A percentile compares a stretch with the other conserved stretches of the same genome.
Evolutionary conservation across 2,888 invertebrate species (phyloP).

Genomic region (Mythimna lalbum): DNA sequence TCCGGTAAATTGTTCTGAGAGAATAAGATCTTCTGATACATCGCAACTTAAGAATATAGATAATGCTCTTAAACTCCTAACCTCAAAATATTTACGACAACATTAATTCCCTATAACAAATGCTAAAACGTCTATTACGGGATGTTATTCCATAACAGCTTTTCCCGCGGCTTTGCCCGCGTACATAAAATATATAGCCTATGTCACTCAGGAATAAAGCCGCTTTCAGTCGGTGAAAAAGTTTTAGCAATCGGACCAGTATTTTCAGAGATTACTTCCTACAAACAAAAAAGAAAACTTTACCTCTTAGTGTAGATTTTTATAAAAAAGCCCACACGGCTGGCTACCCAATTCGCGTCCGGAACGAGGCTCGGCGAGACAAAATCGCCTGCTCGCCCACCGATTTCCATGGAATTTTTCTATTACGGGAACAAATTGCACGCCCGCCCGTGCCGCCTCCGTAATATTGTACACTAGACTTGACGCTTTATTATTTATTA

Average conservation of each 20-base stretch:
- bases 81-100: neutral
- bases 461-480: conserved; percentile 69
- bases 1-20: too few relatives aligned
- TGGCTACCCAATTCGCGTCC: conserved; percentile 24
- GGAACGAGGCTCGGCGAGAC: conserved; percentile 54
- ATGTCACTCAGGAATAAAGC: too few relatives aligned
- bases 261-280: too few relatives aligned
- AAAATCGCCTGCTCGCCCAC: conserved; percentile 63
- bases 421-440: conserved; percentile 87
- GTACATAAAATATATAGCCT: too few relatives aligned
- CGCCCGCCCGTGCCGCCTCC: conserved; percentile 72
- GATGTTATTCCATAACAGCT: neutral
- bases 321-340: conserved; percentile 14
- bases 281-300: too few relatives aligned
- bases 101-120: neutral
- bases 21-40: too few relatives aligned
- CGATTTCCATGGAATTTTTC: conserved; percentile 89
- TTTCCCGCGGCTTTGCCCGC: too few relatives aligned
- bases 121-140: neutral
- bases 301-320: neutral
- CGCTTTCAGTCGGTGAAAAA: too few relatives aligned
- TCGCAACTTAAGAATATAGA: too few relatives aligned
- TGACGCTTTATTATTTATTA: conserved; percentile 81
- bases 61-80: too few relatives aligned
- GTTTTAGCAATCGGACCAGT: too few relatives aligned